Conservation (phyloP, 2,888 invertebrate species). For the Platypus cylindrus region DNA sequence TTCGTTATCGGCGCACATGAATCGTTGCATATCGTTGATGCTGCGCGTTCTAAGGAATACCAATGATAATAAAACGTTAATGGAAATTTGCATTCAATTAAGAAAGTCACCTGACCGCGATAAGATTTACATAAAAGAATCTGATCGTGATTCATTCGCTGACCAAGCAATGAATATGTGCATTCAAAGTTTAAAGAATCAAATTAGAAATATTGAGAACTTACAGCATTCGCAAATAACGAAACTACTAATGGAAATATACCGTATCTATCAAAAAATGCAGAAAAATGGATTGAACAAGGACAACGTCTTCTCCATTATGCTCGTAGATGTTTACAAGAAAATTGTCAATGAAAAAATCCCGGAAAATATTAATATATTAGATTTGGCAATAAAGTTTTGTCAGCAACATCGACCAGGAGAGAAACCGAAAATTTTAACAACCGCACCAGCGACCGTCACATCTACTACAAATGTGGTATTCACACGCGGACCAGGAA, state of each 20-base stretch:
- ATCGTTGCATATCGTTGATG: conserved; percentile 66
- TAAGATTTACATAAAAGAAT: conserved; percentile 76
- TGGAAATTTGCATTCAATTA: conserved; percentile 68
- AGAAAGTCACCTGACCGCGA: conserved; percentile 72
- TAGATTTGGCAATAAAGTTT: conserved; percentile 57
- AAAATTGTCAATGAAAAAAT: conserved; percentile 45
- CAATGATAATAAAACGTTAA: conserved; percentile 65
- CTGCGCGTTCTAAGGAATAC: conserved; percentile 69
- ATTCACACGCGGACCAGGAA: conserved; percentile 18
- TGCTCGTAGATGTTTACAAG: conserved; percentile 60
- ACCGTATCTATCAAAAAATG: conserved; percentile 46
- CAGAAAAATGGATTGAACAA: conserved; percentile 49
- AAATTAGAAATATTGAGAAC: conserved; percentile 38
- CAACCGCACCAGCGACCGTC: conserved; percentile 11
- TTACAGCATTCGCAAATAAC: conserved; percentile 30
- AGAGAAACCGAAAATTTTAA: conserved; percentile 34
- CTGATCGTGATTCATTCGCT: conserved; percentile 68
- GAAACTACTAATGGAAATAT: conserved; percentile 43
- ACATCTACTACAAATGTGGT: conserved; percentile 13
- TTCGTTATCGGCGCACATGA: conserved; percentile 84
- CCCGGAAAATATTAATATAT: conserved; percentile 47
- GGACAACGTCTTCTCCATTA: conserved; percentile 46
- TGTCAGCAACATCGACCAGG: conserved; percentile 50
- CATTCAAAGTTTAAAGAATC: conserved; percentile 53
- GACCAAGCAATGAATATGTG: conserved; percentile 66